phyloP scores from a whole-genome alignment of 2,888 invertebrate species.

The Colostygia pectinataria region DNA sequence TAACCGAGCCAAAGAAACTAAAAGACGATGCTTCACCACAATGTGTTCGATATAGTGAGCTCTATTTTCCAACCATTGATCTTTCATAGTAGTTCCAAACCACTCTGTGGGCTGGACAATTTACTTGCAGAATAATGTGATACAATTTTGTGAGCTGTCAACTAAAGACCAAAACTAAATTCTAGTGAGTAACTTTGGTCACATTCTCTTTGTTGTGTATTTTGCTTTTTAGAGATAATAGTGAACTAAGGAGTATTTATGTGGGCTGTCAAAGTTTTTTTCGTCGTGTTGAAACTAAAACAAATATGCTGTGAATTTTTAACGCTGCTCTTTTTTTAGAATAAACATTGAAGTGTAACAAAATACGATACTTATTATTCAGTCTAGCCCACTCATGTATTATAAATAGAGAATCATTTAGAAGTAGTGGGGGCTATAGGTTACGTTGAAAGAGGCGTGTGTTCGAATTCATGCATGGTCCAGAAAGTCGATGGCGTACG shows the following conservation, averaged over 20 bases:
- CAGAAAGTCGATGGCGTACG: slow-evolving; percentile 17
- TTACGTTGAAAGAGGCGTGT: slow-evolving; percentile 12
- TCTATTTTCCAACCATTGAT: background rate
- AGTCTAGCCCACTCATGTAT: background rate
- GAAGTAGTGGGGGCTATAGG: slow-evolving; percentile 13
- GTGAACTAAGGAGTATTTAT: background rate
- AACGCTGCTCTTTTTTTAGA: background rate
- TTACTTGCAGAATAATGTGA: slow-evolving; percentile 40
- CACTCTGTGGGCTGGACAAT: slow-evolving; percentile 38
- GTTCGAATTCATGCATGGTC: slow-evolving; percentile 18
- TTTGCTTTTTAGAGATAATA: background rate
- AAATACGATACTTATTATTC: background rate
- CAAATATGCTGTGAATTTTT: background rate
- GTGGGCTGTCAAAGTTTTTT: no score
- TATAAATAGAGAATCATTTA: slow-evolving; percentile 8
- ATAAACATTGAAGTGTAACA: background rate
- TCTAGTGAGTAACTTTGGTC: slow-evolving; percentile 20
- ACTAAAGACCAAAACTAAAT: slow-evolving; percentile 27
- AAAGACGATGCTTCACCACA: no score
- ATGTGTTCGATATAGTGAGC: no score
- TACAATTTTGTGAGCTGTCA: slow-evolving; percentile 31
- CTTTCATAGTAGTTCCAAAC: slow-evolving; percentile 12
- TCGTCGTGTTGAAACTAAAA: no score
- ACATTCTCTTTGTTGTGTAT: slow-evolving; percentile 3
- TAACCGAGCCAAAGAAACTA: no score